Evolutionary conservation across 2,888 invertebrate genomes (phyloP).

Genomic region (Agrypnus murinus): DNA sequence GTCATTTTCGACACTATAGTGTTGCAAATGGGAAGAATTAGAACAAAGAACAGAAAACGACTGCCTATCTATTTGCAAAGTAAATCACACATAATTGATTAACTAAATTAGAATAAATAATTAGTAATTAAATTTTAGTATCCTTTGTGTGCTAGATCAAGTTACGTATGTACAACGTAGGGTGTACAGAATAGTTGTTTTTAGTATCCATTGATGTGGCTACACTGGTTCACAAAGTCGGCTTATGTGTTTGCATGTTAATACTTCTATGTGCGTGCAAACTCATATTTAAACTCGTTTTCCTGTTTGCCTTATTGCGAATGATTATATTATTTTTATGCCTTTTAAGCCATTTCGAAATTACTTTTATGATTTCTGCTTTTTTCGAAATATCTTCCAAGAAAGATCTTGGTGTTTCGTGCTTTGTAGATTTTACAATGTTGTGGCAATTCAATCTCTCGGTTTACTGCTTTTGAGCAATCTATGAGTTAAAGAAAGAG

Average conservation of each 20-base stretch:
- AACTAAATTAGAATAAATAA: slow-evolving; percentile 34
- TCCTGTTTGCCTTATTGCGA: slow-evolving; percentile 3
- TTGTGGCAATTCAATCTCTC: too few relatives aligned
- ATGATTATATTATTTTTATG: neutral
- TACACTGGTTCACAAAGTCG: neutral
- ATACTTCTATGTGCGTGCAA: neutral
- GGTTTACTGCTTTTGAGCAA: too few relatives aligned
- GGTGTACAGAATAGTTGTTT: slow-evolving; percentile 30
- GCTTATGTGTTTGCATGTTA: slow-evolving; percentile 14
- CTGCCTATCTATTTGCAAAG: too few relatives aligned
- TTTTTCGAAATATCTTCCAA: neutral
- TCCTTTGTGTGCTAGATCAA: slow-evolving; percentile 29
- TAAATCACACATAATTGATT: too few relatives aligned
- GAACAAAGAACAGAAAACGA: too few relatives aligned
- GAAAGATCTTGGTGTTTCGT: neutral
- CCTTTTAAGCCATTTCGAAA: neutral
- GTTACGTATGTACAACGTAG: slow-evolving; percentile 9
- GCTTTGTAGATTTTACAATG: neutral
- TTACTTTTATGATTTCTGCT: neutral
- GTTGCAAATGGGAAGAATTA: too few relatives aligned
- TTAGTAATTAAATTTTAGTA: slow-evolving; percentile 36
- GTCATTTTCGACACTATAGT: too few relatives aligned
- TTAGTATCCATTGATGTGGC: slow-evolving; percentile 18
- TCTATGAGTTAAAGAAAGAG: neutral
- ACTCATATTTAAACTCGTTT: slow-evolving; percentile 7